Base-by-base conservation (phyloP, 2,888 invertebrate genomes). In the Torymus texanus region DNA sequence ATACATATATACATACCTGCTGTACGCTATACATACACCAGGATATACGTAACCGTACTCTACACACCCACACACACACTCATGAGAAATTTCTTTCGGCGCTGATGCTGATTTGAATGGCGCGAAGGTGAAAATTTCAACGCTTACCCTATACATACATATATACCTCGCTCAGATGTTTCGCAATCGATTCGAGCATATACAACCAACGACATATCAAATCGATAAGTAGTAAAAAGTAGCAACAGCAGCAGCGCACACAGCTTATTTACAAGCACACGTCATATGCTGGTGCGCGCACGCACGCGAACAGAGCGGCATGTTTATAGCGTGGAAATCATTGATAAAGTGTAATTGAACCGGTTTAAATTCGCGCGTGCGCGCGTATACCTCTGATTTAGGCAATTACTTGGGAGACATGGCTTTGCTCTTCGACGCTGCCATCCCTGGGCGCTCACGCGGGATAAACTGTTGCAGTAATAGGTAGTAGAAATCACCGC, bases 61-160 rank as follows among this genome's bases (percentile, higher is more conserved):
- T 78, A 21, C 21, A 21, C 21, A 21, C 21, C 1, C 21, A 21
- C 21, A 21, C 21, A 21, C 21, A 21, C 21, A 2, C 56, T 16
- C 74, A 62, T 51, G 56, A 66, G 71, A 66, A 72, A 78, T 61
- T 5, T 29, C 62, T 56, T 16, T 58, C 62, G 73, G 13, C 29
- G 29, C 29, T 29, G 29, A 29, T 29, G 4, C 12, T 51, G 62
- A 62, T 74, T 78, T 74, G 51, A 73, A 74, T 78, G 8, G 68
- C 50, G n/a, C 66, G 16, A 41, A n/a, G 12, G 18, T 50, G 63
- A 51, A 41, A 5, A 50, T 29, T 29, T 29, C 29, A 29, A 29
- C 29, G 29, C 5, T 29, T 5, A 29, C 29, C 29, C 29, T 29
- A 29, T 29, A 29, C 5, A 29, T 4, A 29, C 4, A 5, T 29